Evolutionary conservation across 2,113 vertebrate species (phyloP).

Genomic region (Cricetomys ansorgei): DNA sequence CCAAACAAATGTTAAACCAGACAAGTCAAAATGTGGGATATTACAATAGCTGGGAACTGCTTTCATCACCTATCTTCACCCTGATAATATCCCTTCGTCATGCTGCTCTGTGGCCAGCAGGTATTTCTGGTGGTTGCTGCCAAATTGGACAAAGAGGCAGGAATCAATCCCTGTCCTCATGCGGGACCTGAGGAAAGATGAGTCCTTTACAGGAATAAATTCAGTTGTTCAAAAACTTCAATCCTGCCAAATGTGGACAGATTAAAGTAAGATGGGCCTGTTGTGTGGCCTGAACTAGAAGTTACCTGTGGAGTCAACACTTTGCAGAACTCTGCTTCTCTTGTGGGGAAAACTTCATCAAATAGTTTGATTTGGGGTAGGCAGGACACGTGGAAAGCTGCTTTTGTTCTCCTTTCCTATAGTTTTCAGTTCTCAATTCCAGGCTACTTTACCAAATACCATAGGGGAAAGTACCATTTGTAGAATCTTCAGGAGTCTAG

Average conservation of each 20-base stretch:
- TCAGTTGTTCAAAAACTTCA: not conserved
- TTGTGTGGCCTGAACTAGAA: not conserved
- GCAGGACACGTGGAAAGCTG: not conserved
- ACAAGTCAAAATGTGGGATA: not conserved
- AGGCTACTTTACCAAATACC: not conserved
- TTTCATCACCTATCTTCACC: not conserved
- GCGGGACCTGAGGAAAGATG: not conserved
- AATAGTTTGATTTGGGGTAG: not conserved
- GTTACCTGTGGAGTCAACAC: not conserved
- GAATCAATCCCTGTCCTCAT: not conserved
- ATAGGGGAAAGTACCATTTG: not conserved
- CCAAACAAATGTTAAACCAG: not conserved
- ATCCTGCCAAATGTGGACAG: not conserved
- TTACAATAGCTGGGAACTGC: not conserved
- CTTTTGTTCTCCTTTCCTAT: not conserved
- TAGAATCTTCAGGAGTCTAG: not conserved
- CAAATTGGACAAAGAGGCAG: not conserved
- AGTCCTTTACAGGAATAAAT: not conserved
- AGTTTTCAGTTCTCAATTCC: not conserved
- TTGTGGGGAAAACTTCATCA: not conserved
- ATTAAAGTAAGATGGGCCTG: not conserved
- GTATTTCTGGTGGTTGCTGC: not conserved
- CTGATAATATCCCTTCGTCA: not conserved
- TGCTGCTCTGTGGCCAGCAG: accelerated
- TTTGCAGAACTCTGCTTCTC: not conserved